phyloP scores from a whole-genome alignment of 1,140 invertebrate genomes.

The Lordiphosa mommai region DNA sequence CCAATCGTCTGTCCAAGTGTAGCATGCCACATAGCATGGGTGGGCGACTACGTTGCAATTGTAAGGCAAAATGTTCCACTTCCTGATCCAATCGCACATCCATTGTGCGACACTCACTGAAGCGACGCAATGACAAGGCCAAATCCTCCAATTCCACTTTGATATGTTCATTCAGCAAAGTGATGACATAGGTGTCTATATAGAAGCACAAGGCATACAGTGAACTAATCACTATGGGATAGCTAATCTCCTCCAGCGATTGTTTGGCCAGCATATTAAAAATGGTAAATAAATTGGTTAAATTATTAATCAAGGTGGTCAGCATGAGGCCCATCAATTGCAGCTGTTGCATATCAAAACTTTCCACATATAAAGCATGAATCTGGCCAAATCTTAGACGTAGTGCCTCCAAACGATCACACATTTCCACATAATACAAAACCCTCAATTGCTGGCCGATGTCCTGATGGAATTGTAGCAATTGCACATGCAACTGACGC shows the following conservation, averaged over 20 bases:
- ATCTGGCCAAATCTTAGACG: constrained; percentile 37
- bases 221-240: constrained; percentile 38
- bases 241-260: constrained; percentile 28
- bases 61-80: constrained; percentile 62
- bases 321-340: constrained; percentile 64
- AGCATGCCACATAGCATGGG: constrained; percentile 59
- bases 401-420: constrained; percentile 43
- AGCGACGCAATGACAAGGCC: constrained; percentile 35
- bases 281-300: constrained; percentile 65
- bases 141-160: constrained; percentile 39
- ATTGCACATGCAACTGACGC: constrained; percentile 42
- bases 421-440: constrained; percentile 24
- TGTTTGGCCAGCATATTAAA: constrained; percentile 62
- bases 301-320: constrained; percentile 63
- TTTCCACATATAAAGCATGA: constrained; percentile 38
- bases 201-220: constrained; percentile 62
- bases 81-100: constrained; percentile 39
- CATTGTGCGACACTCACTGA: constrained; percentile 21
- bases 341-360: constrained; percentile 57
- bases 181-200: constrained; percentile 66
- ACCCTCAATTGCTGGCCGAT: neutral
- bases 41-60: constrained; percentile 27
- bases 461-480: constrained; percentile 6
- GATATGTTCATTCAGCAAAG: constrained; percentile 60
- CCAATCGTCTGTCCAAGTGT: constrained; percentile 53